Evolutionary conservation across 2,888 invertebrate genomes (phyloP), one percentile per base, ranked within the genome.

Genomic region (Pharmacophagus antenor): DNA sequence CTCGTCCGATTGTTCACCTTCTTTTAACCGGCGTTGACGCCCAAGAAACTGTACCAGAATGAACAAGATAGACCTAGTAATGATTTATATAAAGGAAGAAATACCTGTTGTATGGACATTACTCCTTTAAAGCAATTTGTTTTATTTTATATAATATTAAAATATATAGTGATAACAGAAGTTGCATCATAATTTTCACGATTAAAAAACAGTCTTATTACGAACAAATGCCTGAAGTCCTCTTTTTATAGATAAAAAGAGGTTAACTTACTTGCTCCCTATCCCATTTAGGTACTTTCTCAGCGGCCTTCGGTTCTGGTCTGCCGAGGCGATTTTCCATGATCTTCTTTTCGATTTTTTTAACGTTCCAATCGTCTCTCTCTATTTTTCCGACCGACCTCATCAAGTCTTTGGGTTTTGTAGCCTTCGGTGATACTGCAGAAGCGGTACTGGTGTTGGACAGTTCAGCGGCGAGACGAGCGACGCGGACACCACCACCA

Each of bases 271-370:
- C 93, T 85, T 96, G 95, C 77, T 97, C 96, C 66, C 95, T 93
- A 79, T 96, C 97, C 97, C 97, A 97, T 80, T 97, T 97, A 10
- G 97, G 97, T 56, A 97, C 97, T 77, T 94, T 95, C 72, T 95
- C 95, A 59, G 94, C 94, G 6, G 92, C 88, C 67, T 80, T 88
- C 48, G 92, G 92, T 61, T 91, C 89, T 10, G 93, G 92, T 71
- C 94, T 91, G 31, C 94, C 94, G 76, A 94, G 88, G 73, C 94
- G 93, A 73, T 94, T 95, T 77, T 96, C 95, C 71, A 93, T 92
- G 31, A 97, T 97, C 84, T 97, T 97, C 78, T 95, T 94, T 76
- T 98, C 97, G 27, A 98, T 96, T 81, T 96, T 95, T 68, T 95
- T 95, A 37, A 97, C 94, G 83, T 97, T 97, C 97, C 97, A 97